Evolutionary conservation across 2,113 vertebrate genomes (phyloP), one percentile per base, ranked within the genome.

Genomic region (Corythornis madagascariensis): DNA sequence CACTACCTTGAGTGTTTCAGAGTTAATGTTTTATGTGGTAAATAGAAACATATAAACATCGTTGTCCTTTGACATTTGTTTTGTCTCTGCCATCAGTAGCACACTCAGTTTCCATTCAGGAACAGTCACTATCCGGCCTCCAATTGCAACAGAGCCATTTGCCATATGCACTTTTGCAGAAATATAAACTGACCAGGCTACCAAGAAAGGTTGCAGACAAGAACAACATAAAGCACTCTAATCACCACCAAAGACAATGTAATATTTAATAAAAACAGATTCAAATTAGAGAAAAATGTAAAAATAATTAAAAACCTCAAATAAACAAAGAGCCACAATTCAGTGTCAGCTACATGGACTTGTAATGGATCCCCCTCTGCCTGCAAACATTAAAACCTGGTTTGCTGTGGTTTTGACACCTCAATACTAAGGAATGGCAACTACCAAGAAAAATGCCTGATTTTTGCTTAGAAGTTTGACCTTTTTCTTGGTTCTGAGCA

Each of bases 321-420:
- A 25, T 10, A 52, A 61, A 9, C 21, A 38, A 53, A 59, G 28
- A 72, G 26, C 9, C 13, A 65, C 56, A 57, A 63, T 29, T 85
- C 59, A 29, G 40, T 11, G 19, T 65, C 24, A 10, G 11, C 57
- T 55, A 17, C 12, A 7, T 2, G 18, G 28, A 20, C 21, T 2
- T 24, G 11, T 4, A 47, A 20, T 1, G 5, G 6, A 3, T 53
- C 21, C 26, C 26, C 45, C n/a, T 12, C 11, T 16, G 1, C 4
- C 5, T 69, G 33, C 59, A 59, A 63, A 53, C 40, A 38, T 2
- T 33, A 38, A 56, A 47, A 10, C 11, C 2, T 13, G 12, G 4
- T 38, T 83, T 53, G 65, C 8, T 40, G 56, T 1, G 5, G 8
- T 33, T n/a, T 9, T 8, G 45, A 9, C 11, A 6, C 11, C 20